phyloP scores from a whole-genome alignment of 2,888 invertebrate species.

The Campaea margaritaria region DNA sequence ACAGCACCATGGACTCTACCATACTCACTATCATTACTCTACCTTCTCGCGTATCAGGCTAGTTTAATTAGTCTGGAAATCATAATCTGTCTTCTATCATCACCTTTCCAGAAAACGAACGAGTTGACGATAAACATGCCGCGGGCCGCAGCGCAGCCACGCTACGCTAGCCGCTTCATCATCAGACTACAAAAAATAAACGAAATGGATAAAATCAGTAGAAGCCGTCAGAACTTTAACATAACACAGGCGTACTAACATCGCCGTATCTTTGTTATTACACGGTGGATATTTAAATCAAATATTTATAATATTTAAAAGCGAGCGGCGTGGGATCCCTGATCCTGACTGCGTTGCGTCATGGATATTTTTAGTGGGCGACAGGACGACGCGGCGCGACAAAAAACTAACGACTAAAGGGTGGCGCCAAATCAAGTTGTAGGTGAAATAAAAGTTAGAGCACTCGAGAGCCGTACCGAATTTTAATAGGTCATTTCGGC shows the following conservation, averaged over 20 bases:
- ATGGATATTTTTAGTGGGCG: slow-evolving; percentile 78
- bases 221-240: slow-evolving; percentile 26
- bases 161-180: slow-evolving; percentile 13
- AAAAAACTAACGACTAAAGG: slow-evolving; percentile 72
- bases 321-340: slow-evolving; percentile 67
- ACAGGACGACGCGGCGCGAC: slow-evolving; percentile 68
- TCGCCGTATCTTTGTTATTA: slow-evolving; percentile 16
- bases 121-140: slow-evolving; percentile 26
- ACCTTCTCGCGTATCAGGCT: neutral
- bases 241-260: slow-evolving; percentile 26
- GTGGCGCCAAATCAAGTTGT: slow-evolving; percentile 72
- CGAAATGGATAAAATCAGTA: slow-evolving; percentile 20
- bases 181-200: slow-evolving; percentile 21
- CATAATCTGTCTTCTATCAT: slow-evolving; percentile 14
- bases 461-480: slow-evolving; percentile 22
- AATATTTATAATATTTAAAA: slow-evolving; percentile 76
- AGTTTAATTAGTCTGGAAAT: neutral
- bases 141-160: neutral
- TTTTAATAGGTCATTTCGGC: slow-evolving; percentile 9
- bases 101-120: slow-evolving; percentile 13
- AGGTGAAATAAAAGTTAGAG: slow-evolving; percentile 49
- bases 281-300: slow-evolving; percentile 65
- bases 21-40: neutral
- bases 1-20: neutral
- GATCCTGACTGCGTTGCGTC: slow-evolving; percentile 64